These are phyloP conservation scores for Micoletzkya japonica DNA, from an alignment of 2,888 invertebrate genomes.

Conservation along the genomic window DNA sequence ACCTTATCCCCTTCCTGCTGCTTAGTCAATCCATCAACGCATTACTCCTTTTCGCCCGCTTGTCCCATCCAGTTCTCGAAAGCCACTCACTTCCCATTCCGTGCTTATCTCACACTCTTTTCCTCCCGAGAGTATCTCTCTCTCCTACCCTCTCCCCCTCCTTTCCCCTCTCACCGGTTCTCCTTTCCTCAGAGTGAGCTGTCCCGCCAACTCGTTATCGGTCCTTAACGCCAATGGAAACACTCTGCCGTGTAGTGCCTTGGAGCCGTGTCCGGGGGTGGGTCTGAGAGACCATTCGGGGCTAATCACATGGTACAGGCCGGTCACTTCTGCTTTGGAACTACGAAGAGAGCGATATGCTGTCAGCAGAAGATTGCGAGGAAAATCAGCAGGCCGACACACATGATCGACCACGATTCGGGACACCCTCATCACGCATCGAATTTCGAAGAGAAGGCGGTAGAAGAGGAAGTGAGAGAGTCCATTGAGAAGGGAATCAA, in stretches of 20 bases:
- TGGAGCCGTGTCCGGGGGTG: slow-evolving; percentile 41
- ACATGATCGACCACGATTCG: slow-evolving; percentile 18
- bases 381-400: background rate
- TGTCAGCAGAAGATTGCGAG: slow-evolving; percentile 37
- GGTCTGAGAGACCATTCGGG: background rate
- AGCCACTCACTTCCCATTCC: slow-evolving; percentile 9
- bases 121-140: too few relatives aligned
- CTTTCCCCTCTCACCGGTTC: too few relatives aligned
- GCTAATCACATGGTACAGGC: background rate
- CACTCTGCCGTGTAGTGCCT: slow-evolving; percentile 36
- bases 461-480: slow-evolving; percentile 4
- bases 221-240: slow-evolving; percentile 37
- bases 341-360: slow-evolving; percentile 43
- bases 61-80: background rate
- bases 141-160: too few relatives aligned
- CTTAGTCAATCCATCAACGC: background rate
- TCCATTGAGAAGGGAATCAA: background rate
- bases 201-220: slow-evolving; percentile 41
- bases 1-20: too few relatives aligned
- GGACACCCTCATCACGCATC: background rate
- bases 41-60: background rate
- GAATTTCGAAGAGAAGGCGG: slow-evolving; percentile 3
- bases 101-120: slow-evolving; percentile 3
- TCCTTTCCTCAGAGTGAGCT: slow-evolving; percentile 31
- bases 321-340: slow-evolving; percentile 44